phyloP scores from a whole-genome alignment of 1,140 invertebrate species.

The Brachionus angularis region DNA sequence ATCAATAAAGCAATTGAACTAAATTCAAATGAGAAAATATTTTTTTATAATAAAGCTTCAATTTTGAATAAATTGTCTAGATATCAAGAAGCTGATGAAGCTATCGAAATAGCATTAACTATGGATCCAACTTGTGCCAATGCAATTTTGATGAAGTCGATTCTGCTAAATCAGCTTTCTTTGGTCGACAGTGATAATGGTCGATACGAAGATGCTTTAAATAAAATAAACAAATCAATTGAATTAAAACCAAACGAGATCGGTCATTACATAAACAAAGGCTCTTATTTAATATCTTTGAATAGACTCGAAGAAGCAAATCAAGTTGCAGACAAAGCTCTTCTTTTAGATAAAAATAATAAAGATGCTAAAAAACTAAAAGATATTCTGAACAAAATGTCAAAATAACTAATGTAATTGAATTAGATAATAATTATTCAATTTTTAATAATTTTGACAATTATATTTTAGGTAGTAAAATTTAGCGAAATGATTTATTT shows the following conservation, averaged over 20 bases:
- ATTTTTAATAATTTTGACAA: too few relatives aligned
- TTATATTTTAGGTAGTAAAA: too few relatives aligned
- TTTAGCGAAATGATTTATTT: too few relatives aligned
- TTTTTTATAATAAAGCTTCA: conserved; percentile 18
- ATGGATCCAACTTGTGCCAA: background rate
- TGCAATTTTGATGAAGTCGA: background rate
- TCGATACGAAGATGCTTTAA: background rate
- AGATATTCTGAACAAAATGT: too few relatives aligned
- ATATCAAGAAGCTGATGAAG: background rate
- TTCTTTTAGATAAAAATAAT: conserved; percentile 5
- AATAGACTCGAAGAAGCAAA: background rate
- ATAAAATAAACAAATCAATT: conserved; percentile 13
- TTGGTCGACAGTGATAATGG: background rate
- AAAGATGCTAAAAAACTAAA: conserved; percentile 24
- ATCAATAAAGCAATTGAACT: conserved; percentile 5
- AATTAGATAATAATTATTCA: too few relatives aligned
- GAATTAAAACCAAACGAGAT: background rate
- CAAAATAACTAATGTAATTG: too few relatives aligned
- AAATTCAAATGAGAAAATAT: background rate
- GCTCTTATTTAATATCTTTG: conserved; percentile 6
- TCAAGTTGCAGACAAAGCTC: background rate
- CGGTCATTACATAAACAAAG: conserved; percentile 21
- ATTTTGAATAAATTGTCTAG: conserved; percentile 1
- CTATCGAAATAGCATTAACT: background rate
- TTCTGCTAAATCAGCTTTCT: conserved; percentile 2